Conservation (phyloP, 92 coral and sea anemone species). For the Heliopora coerulea region DNA sequence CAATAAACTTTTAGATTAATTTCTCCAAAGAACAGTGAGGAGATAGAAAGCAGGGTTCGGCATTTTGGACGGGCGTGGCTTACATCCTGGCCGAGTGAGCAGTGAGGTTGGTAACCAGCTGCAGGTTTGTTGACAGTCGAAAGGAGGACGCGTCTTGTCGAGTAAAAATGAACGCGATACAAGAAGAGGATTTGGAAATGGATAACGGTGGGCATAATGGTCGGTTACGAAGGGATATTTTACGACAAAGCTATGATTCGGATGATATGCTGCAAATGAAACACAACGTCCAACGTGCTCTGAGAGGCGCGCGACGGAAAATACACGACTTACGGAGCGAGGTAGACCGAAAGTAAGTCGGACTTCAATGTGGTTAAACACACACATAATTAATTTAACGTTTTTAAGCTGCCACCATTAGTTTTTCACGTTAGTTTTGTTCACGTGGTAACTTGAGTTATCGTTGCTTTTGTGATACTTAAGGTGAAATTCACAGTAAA, state of each 20-base stretch:
- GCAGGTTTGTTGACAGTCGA: constrained; percentile 33
- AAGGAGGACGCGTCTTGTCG: constrained; percentile 11
- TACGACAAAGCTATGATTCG: constrained; percentile 47
- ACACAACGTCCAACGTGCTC: constrained; percentile 80
- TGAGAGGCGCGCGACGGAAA: constrained; percentile 91
- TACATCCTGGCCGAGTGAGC: neutral
- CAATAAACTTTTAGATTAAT: too few relatives aligned
- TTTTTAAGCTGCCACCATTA: too few relatives aligned
- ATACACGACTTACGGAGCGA: constrained; percentile 81
- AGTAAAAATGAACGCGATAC: constrained; percentile 80
- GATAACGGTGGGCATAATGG: constrained; percentile 53
- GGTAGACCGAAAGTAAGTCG: constrained; percentile 77
- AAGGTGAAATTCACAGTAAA: constrained; percentile 1
- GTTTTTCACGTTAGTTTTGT: too few relatives aligned
- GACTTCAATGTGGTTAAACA: neutral
- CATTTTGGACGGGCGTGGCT: neutral
- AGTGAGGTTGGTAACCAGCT: neutral
- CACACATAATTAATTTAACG: constrained; percentile 6
- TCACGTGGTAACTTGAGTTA: too few relatives aligned
- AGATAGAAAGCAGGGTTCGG: too few relatives aligned
- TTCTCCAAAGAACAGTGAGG: too few relatives aligned
- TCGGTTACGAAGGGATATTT: constrained; percentile 47
- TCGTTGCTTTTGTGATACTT: neutral
- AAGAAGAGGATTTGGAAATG: constrained; percentile 71
- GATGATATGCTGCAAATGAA: constrained; percentile 77